Evolutionary conservation across 2,797 vertebrate species (phyloP).

Genomic region (Pantherophis vulpinus): DNA sequence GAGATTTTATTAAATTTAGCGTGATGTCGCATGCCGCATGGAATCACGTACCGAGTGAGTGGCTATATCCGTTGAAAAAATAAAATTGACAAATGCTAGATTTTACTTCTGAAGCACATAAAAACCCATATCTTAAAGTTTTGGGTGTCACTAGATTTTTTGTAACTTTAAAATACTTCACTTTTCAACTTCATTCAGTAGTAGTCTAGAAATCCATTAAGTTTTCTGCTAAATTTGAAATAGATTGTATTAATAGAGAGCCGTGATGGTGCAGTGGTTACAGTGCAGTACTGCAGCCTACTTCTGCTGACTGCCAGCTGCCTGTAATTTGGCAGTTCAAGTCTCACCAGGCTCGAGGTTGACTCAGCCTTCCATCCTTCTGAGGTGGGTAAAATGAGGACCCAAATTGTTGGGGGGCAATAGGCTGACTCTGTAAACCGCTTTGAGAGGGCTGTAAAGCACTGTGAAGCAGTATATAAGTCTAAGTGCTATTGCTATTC

Average conservation of each 20-base stretch:
- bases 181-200: background rate
- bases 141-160: background rate
- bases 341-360: too few relatives aligned
- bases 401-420: too few relatives aligned
- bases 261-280: too few relatives aligned
- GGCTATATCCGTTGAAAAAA: background rate
- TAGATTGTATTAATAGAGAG: background rate
- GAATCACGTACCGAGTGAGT: background rate
- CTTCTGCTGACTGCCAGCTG: too few relatives aligned
- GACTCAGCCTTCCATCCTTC: too few relatives aligned
- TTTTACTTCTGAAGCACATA: background rate
- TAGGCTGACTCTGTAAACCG: too few relatives aligned
- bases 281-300: too few relatives aligned
- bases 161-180: background rate
- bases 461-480: too few relatives aligned
- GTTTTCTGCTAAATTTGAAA: background rate
- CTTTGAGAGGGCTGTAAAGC: too few relatives aligned
- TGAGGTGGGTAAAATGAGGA: too few relatives aligned
- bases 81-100: background rate
- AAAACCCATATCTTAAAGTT: background rate
- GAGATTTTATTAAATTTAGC: background rate
- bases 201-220: background rate
- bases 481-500: too few relatives aligned
- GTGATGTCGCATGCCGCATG: background rate
- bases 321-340: too few relatives aligned